Evolutionary conservation across 2,797 vertebrate species (phyloP).

Genomic region (Melanotaenia nigrans): DNA sequence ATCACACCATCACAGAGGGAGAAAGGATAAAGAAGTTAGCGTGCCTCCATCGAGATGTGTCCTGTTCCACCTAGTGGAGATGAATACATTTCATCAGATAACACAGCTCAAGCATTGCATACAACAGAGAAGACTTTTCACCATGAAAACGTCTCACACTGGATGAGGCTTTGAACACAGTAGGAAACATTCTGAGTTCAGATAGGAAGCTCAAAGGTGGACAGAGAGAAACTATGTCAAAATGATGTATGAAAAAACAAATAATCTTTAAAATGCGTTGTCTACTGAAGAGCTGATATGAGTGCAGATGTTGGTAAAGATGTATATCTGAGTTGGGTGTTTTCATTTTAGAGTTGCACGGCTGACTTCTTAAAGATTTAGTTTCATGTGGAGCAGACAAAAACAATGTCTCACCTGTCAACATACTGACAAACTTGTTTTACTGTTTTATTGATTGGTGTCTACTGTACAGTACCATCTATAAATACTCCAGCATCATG

Average conservation of each 20-base stretch:
- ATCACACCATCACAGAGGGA: conserved; percentile 68
- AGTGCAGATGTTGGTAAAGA: conserved; percentile 47
- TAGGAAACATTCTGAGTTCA: conserved; percentile 3
- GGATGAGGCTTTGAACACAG: background rate
- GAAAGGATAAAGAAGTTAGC: conserved; percentile 70
- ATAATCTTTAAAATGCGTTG: background rate
- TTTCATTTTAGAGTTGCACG: conserved; percentile 56
- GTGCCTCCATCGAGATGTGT: conserved; percentile 79
- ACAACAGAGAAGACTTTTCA: conserved; percentile 44
- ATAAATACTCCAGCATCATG: conserved; percentile 4
- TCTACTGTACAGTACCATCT: background rate
- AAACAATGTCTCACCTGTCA: conserved; percentile 67
- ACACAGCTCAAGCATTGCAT: conserved; percentile 61
- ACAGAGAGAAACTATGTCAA: background rate
- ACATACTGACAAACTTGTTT: conserved; percentile 39
- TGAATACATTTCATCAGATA: conserved; percentile 78
- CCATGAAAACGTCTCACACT: background rate
- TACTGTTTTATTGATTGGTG: conserved; percentile 10
- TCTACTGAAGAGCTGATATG: conserved; percentile 21
- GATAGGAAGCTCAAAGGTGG: conserved; percentile 35
- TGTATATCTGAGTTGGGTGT: conserved; percentile 52
- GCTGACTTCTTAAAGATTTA: conserved; percentile 59
- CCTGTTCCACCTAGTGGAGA: conserved; percentile 77
- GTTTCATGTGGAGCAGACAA: conserved; percentile 66
- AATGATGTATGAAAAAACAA: background rate